phyloP scores from a whole-genome alignment of 2,888 invertebrate genomes.

The Busseola fusca region DNA sequence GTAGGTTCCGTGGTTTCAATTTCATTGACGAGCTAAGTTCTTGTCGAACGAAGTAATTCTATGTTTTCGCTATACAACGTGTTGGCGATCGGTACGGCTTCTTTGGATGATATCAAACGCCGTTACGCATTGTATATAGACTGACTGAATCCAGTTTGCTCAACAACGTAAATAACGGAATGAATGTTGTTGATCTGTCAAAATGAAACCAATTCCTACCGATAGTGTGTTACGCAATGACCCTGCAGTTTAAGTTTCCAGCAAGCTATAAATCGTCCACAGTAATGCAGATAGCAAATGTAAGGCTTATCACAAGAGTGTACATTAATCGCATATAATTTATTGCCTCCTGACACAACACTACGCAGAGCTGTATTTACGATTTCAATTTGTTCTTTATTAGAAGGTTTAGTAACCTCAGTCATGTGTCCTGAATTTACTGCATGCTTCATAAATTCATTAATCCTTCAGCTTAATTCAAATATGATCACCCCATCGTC shows the following conservation, averaged over 20 bases:
- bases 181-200: too few relatives aligned
- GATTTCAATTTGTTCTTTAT: not conserved
- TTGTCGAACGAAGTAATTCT: not conserved
- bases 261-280: conserved; percentile 25
- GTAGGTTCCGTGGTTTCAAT: conserved; percentile 9
- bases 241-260: not conserved
- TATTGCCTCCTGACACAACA: not conserved
- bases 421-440: not conserved
- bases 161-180: too few relatives aligned
- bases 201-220: too few relatives aligned
- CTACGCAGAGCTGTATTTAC: not conserved
- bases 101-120: too few relatives aligned
- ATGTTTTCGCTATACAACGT: not conserved
- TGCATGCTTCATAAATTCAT: not conserved
- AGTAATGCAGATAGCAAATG: conserved; percentile 9
- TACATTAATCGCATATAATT: conserved; percentile 9
- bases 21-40: not conserved
- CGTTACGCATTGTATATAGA: too few relatives aligned
- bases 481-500: not conserved
- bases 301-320: conserved; percentile 4
- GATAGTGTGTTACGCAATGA: too few relatives aligned
- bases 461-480: not conserved
- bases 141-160: not conserved
- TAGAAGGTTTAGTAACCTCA: not conserved
- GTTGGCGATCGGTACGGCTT: too few relatives aligned